phyloP scores from a whole-genome alignment of 2,113 vertebrate genomes.

The Athene cunicularia region DNA sequence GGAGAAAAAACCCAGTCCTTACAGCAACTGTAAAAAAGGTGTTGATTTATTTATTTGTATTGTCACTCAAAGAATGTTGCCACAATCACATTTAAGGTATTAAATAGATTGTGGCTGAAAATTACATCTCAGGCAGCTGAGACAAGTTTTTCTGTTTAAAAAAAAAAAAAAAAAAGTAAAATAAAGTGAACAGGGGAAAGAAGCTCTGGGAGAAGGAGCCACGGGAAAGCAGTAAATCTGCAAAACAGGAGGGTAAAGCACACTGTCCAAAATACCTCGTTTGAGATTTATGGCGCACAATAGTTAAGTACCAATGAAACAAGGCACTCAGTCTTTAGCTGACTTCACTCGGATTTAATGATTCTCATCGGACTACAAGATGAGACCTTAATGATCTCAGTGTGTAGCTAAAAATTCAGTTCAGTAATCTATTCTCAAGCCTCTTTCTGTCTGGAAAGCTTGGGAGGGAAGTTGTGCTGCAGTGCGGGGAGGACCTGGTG shows the following conservation, averaged over 20 bases:
- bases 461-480: background rate
- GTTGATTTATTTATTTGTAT: background rate
- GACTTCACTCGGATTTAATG: background rate
- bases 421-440: background rate
- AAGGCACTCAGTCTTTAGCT: background rate
- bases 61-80: background rate
- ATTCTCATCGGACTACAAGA: background rate
- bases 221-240: background rate
- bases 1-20: background rate
- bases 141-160: background rate
- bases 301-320: background rate
- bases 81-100: background rate
- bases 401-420: background rate
- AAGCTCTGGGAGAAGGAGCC: background rate
- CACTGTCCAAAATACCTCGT: fast-evolving
- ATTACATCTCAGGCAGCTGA: background rate
- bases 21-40: background rate
- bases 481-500: background rate
- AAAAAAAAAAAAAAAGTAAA: background rate
- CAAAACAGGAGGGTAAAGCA: background rate
- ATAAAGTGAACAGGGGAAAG: background rate
- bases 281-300: background rate
- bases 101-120: background rate
- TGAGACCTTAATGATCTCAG: background rate
- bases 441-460: background rate